Conservation (phyloP, 2,113 vertebrate species). For the Terrapene triunguis region DNA sequence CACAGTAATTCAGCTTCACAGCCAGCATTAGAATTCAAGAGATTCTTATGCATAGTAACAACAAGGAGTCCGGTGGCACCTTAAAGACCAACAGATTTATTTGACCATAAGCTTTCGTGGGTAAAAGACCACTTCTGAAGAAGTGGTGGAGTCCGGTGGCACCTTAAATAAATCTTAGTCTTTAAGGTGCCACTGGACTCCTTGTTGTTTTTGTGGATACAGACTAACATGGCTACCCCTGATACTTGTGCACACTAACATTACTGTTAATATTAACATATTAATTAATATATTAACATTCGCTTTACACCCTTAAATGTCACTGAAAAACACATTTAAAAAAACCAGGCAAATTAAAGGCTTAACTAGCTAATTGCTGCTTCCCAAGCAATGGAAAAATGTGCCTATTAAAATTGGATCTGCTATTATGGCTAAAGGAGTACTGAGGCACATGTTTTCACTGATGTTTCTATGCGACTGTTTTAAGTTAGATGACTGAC, state of each 20-base stretch:
- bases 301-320: slow-evolving; percentile 23
- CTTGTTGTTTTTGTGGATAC: no score
- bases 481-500: slow-evolving; percentile 53
- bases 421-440: slow-evolving; percentile 33
- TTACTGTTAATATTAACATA: not conserved
- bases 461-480: slow-evolving; percentile 65
- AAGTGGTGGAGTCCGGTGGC: no score
- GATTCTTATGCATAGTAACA: not conserved
- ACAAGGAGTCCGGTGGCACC: no score
- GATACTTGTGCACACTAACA: not conserved
- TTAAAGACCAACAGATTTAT: no score
- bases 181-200: no score
- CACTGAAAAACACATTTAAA: slow-evolving; percentile 49
- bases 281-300: not conserved
- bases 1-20: not conserved
- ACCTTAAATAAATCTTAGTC: no score
- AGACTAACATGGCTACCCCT: no score
- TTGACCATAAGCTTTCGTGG: no score
- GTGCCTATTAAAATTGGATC: not conserved
- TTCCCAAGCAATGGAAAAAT: slow-evolving; percentile 15
- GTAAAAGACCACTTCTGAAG: no score
- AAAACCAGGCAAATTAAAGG: slow-evolving; percentile 43
- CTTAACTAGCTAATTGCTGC: slow-evolving; percentile 42
- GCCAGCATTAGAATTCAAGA: not conserved
- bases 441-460: slow-evolving; percentile 28